These are phyloP conservation scores for Bursaphelenchus okinawaensis DNA, from an alignment of 2,888 invertebrate genomes.

Conservation along the genomic window DNA sequence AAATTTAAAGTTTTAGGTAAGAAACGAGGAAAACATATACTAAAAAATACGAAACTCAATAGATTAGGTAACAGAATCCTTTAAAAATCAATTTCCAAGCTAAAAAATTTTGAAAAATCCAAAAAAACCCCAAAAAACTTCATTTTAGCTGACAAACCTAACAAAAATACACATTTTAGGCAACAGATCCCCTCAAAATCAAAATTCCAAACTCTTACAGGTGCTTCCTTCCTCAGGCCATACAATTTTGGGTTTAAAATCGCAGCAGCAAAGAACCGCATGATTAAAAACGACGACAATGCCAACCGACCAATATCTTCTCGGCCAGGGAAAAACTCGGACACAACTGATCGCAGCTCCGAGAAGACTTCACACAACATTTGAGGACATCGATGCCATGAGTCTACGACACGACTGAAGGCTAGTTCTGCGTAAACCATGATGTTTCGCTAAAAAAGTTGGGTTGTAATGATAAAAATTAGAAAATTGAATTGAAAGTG, in stretches of 20 bases:
- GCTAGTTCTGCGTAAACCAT: slow-evolving; percentile 47
- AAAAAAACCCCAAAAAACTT: no score
- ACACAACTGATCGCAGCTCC: slow-evolving; percentile 51
- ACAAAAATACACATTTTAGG: not conserved
- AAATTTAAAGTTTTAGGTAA: not conserved
- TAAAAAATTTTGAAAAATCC: no score
- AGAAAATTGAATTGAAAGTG: no score
- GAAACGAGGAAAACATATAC: no score
- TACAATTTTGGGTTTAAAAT: slow-evolving; percentile 53
- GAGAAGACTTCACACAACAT: slow-evolving; percentile 43
- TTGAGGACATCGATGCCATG: slow-evolving; percentile 44
- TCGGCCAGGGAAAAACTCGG: slow-evolving; percentile 31
- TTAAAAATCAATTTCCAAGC: not conserved
- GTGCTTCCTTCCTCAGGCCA: slow-evolving; percentile 46
- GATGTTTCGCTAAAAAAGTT: slow-evolving; percentile 32
- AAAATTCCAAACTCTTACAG: slow-evolving; percentile 30
- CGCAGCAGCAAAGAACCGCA: slow-evolving; percentile 57
- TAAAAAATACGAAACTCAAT: no score
- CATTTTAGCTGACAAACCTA: not conserved
- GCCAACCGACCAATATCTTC: slow-evolving; percentile 47
- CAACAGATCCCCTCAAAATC: not conserved
- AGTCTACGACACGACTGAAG: slow-evolving; percentile 47
- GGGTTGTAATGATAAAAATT: not conserved
- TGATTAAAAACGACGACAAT: slow-evolving; percentile 53
- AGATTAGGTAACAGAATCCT: no score